Evolutionary conservation across 2,888 invertebrate species (phyloP).

Genomic region (Anagyrus pseudococci): DNA sequence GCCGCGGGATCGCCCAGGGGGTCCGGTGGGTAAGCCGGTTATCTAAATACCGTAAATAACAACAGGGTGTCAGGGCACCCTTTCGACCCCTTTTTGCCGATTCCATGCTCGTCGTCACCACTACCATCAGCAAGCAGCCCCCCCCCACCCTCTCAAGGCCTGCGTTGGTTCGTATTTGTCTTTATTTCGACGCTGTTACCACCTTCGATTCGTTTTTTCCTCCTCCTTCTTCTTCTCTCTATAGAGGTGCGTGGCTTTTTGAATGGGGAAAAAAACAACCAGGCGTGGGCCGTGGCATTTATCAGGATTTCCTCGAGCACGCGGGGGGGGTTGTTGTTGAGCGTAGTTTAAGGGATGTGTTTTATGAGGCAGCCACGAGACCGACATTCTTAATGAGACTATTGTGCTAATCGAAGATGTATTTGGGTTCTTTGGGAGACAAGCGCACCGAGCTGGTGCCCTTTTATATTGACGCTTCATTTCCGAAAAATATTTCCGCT

Average conservation of each 20-base stretch:
- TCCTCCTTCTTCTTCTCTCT: not conserved
- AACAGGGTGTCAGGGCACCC: constrained; percentile 38
- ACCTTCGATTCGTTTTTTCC: not conserved
- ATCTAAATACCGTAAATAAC: constrained; percentile 63
- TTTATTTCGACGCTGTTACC: too few relatives aligned
- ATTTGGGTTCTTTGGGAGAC: too few relatives aligned
- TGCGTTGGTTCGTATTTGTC: too few relatives aligned
- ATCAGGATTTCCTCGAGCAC: constrained; percentile 17
- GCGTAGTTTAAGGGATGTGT: constrained; percentile 3
- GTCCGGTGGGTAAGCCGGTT: constrained; percentile 56
- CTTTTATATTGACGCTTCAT: too few relatives aligned
- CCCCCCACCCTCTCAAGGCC: too few relatives aligned
- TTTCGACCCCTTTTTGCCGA: not conserved
- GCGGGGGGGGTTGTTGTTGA: not conserved
- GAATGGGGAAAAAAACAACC: not conserved
- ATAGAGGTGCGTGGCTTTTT: constrained; percentile 1
- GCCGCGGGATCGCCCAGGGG: constrained; percentile 56
- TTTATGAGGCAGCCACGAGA: constrained; percentile 32
- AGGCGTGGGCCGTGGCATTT: constrained; percentile 16
- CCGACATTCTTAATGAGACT: constrained; percentile 30
- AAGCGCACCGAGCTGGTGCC: too few relatives aligned
- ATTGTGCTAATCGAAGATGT: too few relatives aligned
- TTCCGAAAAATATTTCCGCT: too few relatives aligned
- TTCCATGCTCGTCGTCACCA: not conserved
- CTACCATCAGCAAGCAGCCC: too few relatives aligned